Conservation (phyloP, 2,113 vertebrate species). For the Syngnathoides biaculeatus region DNA sequence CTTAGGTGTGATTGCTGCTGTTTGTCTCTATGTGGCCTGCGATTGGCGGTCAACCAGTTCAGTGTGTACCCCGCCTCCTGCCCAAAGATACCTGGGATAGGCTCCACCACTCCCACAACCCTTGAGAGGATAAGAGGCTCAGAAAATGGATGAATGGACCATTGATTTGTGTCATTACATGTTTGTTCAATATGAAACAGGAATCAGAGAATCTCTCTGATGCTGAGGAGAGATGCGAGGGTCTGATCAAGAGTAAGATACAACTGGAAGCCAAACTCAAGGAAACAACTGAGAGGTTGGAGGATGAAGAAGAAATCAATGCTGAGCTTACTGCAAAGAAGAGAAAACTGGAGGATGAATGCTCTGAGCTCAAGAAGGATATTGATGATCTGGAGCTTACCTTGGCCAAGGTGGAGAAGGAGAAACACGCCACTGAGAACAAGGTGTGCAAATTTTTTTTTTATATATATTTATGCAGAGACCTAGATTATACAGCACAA, state of each 20-base stretch:
- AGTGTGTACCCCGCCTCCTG: too few species aligned
- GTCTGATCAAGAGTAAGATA: slow-evolving; percentile 64
- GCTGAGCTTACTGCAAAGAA: slow-evolving; percentile 79
- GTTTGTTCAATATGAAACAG: slow-evolving; percentile 19
- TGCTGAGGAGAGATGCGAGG: slow-evolving; percentile 63
- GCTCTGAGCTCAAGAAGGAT: slow-evolving; percentile 64
- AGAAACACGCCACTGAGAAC: slow-evolving; percentile 51
- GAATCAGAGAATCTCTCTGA: slow-evolving; percentile 58
- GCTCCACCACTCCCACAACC: too few species aligned
- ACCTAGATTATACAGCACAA: background rate
- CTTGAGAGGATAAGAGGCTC: too few species aligned
- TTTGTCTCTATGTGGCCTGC: too few species aligned
- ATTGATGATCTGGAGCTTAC: slow-evolving; percentile 55
- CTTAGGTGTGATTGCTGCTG: too few species aligned
- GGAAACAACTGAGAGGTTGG: slow-evolving; percentile 79
- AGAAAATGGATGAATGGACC: too few species aligned
- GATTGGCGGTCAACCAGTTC: too few species aligned
- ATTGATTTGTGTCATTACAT: background rate
- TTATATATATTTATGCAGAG: background rate
- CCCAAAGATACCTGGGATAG: too few species aligned
- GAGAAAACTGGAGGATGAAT: slow-evolving; percentile 81
- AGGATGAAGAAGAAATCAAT: slow-evolving; percentile 78
- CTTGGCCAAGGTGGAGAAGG: slow-evolving; percentile 53
- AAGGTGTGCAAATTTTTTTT: slow-evolving; percentile 27
- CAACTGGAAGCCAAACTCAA: slow-evolving; percentile 65